A percentile compares a stretch with the other conserved stretches of the same genome.
phyloP scores from a whole-genome alignment of 2,888 invertebrate genomes.

The Melangyna quadrimaculata region DNA sequence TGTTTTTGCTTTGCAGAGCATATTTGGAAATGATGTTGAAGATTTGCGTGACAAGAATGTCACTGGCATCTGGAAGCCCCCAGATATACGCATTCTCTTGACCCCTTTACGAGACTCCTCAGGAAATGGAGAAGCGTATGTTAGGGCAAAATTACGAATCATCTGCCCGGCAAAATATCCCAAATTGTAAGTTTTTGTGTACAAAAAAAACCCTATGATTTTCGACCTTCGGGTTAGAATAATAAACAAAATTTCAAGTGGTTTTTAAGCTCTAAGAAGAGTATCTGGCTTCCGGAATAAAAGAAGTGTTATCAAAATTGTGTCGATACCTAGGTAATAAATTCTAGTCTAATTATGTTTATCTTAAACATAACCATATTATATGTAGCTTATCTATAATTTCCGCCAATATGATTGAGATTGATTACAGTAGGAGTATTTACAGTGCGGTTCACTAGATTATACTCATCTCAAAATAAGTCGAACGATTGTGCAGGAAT shows the following conservation, averaged over 20 bases:
- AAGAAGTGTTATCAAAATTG: not conserved
- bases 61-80: conserved; percentile 87
- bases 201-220: too few relatives aligned
- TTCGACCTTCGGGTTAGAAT: not conserved
- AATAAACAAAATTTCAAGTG: not conserved
- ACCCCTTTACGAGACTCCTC: conserved; percentile 90
- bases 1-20: conserved; percentile 83
- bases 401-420: not conserved
- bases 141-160: conserved; percentile 88
- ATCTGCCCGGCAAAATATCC: conserved; percentile 90
- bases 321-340: not conserved
- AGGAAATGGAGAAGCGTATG: conserved; percentile 84
- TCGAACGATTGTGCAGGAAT: too few relatives aligned
- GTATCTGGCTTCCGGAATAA: not conserved
- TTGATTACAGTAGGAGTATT: too few relatives aligned
- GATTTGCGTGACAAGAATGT: conserved; percentile 84
- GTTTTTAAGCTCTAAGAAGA: not conserved
- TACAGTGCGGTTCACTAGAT: too few relatives aligned
- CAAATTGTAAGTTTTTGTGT: conserved; percentile 84
- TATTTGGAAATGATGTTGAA: conserved; percentile 87
- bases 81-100: conserved; percentile 88
- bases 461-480: too few relatives aligned
- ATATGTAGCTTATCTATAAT: not conserved
- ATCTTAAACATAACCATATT: not conserved
- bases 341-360: too few relatives aligned